Conservation (phyloP, 92 coral and sea anemone species). For the Epizoanthus fatuus region DNA sequence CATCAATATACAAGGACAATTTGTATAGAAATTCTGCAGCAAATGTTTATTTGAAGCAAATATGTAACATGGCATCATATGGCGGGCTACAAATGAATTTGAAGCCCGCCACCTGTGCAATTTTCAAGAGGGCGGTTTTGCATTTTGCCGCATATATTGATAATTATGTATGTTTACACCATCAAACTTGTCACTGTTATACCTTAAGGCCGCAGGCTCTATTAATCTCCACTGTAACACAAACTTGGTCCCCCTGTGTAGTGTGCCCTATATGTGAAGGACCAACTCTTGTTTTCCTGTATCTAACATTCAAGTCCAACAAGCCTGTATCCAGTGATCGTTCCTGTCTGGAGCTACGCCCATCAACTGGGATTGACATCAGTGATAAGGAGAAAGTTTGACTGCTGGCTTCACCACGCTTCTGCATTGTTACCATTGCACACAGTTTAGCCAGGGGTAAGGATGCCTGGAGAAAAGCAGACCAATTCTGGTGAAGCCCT, state of each 20-base stretch:
- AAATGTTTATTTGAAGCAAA: too few relatives aligned
- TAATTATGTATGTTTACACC: background rate
- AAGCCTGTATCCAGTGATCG: conserved; percentile 78
- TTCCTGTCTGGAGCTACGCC: conserved; percentile 59
- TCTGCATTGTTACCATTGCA: conserved; percentile 99
- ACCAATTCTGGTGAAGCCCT: background rate
- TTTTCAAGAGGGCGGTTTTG: too few relatives aligned
- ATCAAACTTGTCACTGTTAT: background rate
- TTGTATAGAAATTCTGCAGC: too few relatives aligned
- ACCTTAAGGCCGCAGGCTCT: conserved; percentile 99
- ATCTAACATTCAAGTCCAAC: conserved; percentile 85
- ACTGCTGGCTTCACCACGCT: conserved; percentile 82
- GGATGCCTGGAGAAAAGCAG: conserved; percentile 63
- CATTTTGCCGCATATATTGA: too few relatives aligned
- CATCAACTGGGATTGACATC: conserved; percentile 77
- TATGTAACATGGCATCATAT: too few relatives aligned
- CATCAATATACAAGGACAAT: too few relatives aligned
- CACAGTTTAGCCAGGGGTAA: conserved; percentile 96
- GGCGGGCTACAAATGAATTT: too few relatives aligned
- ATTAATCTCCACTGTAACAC: conserved; percentile 78
- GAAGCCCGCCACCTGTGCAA: too few relatives aligned
- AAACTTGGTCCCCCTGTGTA: conserved; percentile 74
- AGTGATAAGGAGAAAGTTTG: conserved; percentile 96
- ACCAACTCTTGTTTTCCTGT: conserved; percentile 67
- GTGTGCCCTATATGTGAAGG: background rate